Base-by-base conservation (phyloP, 2,888 invertebrate species). In the Dynastes hyllus region DNA sequence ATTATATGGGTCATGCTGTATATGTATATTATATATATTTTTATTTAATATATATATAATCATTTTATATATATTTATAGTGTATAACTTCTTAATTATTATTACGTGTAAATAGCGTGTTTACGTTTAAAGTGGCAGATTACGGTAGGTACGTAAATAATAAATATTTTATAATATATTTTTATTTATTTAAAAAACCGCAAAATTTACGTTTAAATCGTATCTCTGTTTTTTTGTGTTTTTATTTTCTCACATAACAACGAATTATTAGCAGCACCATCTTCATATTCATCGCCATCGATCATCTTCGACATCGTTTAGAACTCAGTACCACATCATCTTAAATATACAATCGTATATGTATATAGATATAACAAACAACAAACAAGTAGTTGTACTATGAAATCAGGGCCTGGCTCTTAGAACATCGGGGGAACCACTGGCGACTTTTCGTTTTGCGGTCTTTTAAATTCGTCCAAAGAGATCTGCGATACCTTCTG, bases 371-470 rank as follows among this genome's bases (percentile, higher is more conserved):
- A 84, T 85, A 87, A 87, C 85, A 86, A 88, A 87, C 87, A 88
- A 88, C 87, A 88, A 88, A 87, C 86, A 86, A 87, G 85, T 85
- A 87, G 88, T 89, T 89, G 89, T 89, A 89, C 89, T 89, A 87
- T 89, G 85, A 88, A 88, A 89, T 89, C 89, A 89, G 89, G 89
- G 89, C 87, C 88, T 88, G 88, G 89, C 86, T 88, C 85, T 81
- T 83, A 81, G 69, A 61, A 58, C 55, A 22, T n/a, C 22, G 55
- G 55, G 76, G 79, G 82, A 83, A 82, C 75, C 70, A 69, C 69
- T 29, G 69, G 69, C 50, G 55, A 5, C 40, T 63, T 63, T 11
- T 53, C 16, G 27, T 70, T 84, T 85, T 86, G 88, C 87, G 85
- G 87, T 87, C 87, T 86, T 85, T 86, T 84, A 84, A 87, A 86